phyloP scores from a whole-genome alignment of 1,140 invertebrate species.

The Tetranychus urticae region DNA sequence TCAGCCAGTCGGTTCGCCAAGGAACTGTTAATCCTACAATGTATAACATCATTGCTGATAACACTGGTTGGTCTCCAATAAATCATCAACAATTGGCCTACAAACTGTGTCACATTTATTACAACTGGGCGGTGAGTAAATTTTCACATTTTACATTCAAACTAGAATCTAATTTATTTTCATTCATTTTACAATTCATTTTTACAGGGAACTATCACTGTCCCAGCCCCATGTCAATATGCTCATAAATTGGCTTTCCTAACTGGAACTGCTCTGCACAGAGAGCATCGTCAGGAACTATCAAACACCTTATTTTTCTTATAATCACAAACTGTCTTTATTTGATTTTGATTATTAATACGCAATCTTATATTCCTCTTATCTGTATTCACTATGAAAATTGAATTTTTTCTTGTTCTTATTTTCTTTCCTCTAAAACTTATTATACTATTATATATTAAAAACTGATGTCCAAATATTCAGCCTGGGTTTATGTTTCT shows the following conservation, averaged over 20 bases:
- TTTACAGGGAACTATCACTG: slow-evolving; percentile 38
- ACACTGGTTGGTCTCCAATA: slow-evolving; percentile 31
- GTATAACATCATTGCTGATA: slow-evolving; percentile 50
- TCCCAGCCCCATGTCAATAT: slow-evolving; percentile 63
- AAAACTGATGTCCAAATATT: no score
- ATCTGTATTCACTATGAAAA: no score
- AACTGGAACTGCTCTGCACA: slow-evolving; percentile 40
- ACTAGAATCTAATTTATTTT: not conserved
- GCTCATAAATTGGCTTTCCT: slow-evolving; percentile 64
- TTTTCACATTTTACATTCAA: no score
- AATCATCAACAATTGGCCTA: slow-evolving; percentile 46
- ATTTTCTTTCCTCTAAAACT: no score
- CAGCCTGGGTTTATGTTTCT: no score
- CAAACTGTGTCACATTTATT: slow-evolving; percentile 59
- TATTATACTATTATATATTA: no score
- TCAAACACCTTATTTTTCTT: slow-evolving; percentile 24
- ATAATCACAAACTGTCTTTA: slow-evolving; percentile 7
- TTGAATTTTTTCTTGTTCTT: no score
- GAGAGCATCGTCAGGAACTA: slow-evolving; percentile 23
- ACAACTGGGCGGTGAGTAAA: slow-evolving; percentile 35
- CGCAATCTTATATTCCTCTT: no score
- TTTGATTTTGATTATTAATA: no score
- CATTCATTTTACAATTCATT: slow-evolving; percentile 9
- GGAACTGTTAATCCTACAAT: slow-evolving; percentile 50
- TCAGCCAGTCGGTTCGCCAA: slow-evolving; percentile 46